These are phyloP conservation scores for Gryllus longicercus DNA, from an alignment of 2,888 invertebrate genomes.

Conservation along the genomic window DNA sequence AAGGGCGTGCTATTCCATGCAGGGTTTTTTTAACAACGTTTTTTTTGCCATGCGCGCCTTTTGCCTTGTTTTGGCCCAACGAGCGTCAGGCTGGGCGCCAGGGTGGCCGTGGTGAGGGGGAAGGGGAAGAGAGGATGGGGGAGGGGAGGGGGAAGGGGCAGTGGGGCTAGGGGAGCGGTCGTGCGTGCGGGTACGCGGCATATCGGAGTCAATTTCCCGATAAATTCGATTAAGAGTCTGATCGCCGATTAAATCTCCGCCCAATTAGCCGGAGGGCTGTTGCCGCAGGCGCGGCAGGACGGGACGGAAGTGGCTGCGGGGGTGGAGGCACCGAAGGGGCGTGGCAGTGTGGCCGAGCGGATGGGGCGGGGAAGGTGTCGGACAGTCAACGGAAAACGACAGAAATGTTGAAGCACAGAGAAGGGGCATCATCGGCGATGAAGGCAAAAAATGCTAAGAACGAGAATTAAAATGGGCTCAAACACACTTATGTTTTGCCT, in stretches of 20 bases:
- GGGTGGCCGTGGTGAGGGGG: conserved; percentile 18
- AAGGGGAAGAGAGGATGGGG: conserved; percentile 19
- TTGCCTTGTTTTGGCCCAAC: no score
- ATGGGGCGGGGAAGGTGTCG: no score
- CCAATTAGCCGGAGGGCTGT: not conserved
- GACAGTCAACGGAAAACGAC: no score
- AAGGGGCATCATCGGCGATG: no score
- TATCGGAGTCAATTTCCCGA: conserved; percentile 17
- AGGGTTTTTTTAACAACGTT: no score
- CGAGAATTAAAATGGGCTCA: no score
- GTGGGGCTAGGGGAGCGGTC: not conserved
- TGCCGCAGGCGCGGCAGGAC: not conserved
- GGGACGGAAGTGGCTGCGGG: not conserved
- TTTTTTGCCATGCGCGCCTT: no score
- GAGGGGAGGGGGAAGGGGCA: not conserved
- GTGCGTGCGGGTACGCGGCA: not conserved
- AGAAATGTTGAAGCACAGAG: no score
- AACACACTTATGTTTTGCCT: no score
- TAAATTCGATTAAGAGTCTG: not conserved
- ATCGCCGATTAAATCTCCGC: conserved; percentile 17
- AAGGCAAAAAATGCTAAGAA: no score
- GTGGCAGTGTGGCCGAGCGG: no score
- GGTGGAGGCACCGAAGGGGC: not conserved
- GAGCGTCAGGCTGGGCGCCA: not conserved
- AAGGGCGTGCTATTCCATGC: no score